phyloP scores from a whole-genome alignment of 2,797 vertebrate genomes.

The Prunella strophiata region DNA sequence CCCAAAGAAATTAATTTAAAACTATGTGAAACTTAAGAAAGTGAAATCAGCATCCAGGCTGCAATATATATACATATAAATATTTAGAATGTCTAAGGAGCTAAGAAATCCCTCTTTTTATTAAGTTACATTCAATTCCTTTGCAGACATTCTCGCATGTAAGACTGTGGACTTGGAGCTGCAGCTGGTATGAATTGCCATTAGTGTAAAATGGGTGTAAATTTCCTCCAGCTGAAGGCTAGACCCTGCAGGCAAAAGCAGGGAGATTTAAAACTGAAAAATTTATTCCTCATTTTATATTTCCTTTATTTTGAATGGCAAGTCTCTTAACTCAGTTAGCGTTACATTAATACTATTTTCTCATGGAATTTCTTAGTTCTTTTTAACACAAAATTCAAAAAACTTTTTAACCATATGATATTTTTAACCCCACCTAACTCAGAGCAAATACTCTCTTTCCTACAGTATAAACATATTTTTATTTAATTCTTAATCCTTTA shows the following conservation, averaged over 20 bases:
- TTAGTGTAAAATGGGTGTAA: slow-evolving; percentile 62
- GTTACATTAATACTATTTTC: neutral
- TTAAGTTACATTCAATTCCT: slow-evolving; percentile 47
- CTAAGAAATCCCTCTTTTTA: slow-evolving; percentile 41
- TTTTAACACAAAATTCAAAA: neutral
- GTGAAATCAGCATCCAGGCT: slow-evolving; percentile 8
- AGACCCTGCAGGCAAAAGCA: neutral
- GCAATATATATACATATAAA: neutral
- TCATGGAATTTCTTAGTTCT: neutral
- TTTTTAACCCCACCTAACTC: slow-evolving; percentile 8
- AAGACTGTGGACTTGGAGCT: neutral
- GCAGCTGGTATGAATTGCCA: slow-evolving; percentile 61
- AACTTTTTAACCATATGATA: neutral
- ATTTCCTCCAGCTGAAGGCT: slow-evolving; percentile 62
- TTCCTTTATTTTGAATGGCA: slow-evolving; percentile 13
- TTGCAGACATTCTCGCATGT: neutral
- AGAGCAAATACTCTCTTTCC: neutral
- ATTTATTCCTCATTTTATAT: slow-evolving; percentile 20
- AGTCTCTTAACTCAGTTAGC: neutral
- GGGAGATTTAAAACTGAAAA: slow-evolving; percentile 8
- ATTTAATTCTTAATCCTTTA: slow-evolving; percentile 22
- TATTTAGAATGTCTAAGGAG: neutral
- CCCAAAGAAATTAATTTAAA: slow-evolving; percentile 16
- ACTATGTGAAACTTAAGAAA: slow-evolving; percentile 21
- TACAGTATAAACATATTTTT: neutral